A percentile compares a stretch with the other conserved stretches of the same genome.
Evolutionary conservation across 2,797 vertebrate species (phyloP).

Genomic region (Acrossocheilus fasciatus): DNA sequence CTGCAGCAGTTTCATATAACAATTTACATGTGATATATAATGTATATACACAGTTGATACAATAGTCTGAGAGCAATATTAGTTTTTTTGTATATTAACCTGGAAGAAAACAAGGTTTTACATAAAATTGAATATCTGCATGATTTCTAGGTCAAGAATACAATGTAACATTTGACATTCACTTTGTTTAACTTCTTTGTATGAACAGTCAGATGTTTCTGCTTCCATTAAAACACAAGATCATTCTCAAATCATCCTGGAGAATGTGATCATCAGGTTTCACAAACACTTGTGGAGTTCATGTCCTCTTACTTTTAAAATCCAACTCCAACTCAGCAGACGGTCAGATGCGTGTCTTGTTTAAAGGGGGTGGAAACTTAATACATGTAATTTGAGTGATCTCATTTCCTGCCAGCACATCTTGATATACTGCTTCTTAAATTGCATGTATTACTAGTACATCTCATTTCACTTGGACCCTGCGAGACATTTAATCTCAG

Average conservation of each 20-base stretch:
- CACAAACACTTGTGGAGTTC: background rate
- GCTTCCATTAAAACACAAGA: background rate
- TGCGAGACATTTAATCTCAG: slow-evolving; percentile 16
- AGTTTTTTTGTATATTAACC: background rate
- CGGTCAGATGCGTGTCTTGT: background rate
- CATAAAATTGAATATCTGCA: background rate
- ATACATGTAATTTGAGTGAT: slow-evolving; percentile 11
- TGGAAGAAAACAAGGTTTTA: background rate
- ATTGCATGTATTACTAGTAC: slow-evolving; percentile 6
- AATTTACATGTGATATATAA: background rate
- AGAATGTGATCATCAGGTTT: background rate
- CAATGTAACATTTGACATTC: background rate
- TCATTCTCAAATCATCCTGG: background rate
- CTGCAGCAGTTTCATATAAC: background rate
- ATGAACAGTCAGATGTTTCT: background rate
- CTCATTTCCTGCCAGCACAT: slow-evolving; percentile 8
- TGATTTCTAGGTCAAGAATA: background rate
- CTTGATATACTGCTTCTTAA: slow-evolving; percentile 15
- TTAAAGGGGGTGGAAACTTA: background rate
- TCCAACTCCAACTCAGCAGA: background rate
- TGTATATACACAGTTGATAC: background rate
- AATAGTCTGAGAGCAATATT: background rate
- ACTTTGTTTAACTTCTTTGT: background rate
- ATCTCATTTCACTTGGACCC: slow-evolving; percentile 21
- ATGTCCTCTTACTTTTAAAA: slow-evolving; percentile 3